Base-by-base conservation (phyloP, 2,888 invertebrate species). In the Acronicta aceris region DNA sequence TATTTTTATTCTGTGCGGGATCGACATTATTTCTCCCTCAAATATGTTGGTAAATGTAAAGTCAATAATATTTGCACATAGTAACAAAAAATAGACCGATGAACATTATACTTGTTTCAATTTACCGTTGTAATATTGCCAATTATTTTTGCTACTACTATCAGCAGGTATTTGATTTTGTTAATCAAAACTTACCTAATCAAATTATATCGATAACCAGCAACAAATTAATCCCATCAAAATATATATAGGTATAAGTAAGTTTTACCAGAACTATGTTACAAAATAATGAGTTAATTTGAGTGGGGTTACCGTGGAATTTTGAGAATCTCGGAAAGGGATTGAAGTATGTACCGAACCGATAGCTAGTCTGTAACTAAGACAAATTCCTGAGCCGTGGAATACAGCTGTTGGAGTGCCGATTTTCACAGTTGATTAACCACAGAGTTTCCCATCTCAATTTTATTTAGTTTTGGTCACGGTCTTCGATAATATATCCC, bases 251-350 rank as follows among this genome's bases (percentile, higher is more conserved):
- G 47, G n/a, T 36, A 59, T 49, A 65, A 46, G 38, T 41, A 38
- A 43, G 17, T 68, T 25, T 25, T 48, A 57, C 52, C 63, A 59
- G 69, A 88, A 88, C 85, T 85, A 86, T 84, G 76, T 79, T 76
- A 69, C 71, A 67, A 86, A 86, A 84, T 87, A 87, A 88, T 87
- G 81, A 85, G 86, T 88, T 88, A 84, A 89, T 87, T 87, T 85
- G 79, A 81, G 82, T 84, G 80, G 76, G 87, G 82, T 82, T 79
- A 73, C 73, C 68, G 65, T 50, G 81, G 84, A 83, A 87, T 85
- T 78, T 65, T 33, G 53, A 81, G 81, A 82, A 87, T 87, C 79
- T 78, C 76, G 74, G 76, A 83, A 81, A 84, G 83, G 86, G 83
- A 83, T 84, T 82, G 69, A 72, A 76, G 65, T 65, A 80, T 82